Conservation (phyloP, 2,797 vertebrate species). For the Sebastes diploproa region DNA sequence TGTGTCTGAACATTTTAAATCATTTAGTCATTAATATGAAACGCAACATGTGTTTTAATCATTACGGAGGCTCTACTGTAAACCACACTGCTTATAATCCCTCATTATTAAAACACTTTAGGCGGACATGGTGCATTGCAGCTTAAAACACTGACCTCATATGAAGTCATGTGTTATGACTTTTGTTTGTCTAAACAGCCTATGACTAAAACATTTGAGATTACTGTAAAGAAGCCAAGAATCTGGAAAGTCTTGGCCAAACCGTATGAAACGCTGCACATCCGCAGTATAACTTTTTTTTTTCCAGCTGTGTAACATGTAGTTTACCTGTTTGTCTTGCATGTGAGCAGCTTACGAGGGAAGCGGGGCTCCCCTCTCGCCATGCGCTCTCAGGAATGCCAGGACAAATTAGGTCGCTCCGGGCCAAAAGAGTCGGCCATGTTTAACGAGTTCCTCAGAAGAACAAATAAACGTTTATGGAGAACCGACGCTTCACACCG, state of each 20-base stretch:
- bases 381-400: slow-evolving; percentile 40
- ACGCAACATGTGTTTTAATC: background rate
- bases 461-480: slow-evolving; percentile 69
- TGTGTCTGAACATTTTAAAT: background rate
- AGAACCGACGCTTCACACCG: slow-evolving; percentile 20
- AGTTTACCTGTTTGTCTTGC: slow-evolving; percentile 24
- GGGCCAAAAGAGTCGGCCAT: slow-evolving; percentile 42
- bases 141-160: background rate
- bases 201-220: background rate
- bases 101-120: background rate
- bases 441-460: slow-evolving; percentile 62
- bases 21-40: background rate
- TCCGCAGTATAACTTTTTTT: background rate
- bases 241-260: background rate
- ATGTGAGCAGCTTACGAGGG: slow-evolving; percentile 33
- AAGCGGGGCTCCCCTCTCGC: slow-evolving; percentile 37
- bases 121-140: background rate
- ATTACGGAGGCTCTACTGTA: background rate
- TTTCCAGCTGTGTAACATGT: slow-evolving; percentile 12
- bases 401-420: slow-evolving; percentile 44
- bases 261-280: background rate
- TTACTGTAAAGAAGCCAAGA: background rate
- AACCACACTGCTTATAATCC: background rate
- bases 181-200: background rate
- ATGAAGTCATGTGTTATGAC: background rate